Evolutionary conservation across 2,113 vertebrate species (phyloP).

Genomic region (Antigone vipio): DNA sequence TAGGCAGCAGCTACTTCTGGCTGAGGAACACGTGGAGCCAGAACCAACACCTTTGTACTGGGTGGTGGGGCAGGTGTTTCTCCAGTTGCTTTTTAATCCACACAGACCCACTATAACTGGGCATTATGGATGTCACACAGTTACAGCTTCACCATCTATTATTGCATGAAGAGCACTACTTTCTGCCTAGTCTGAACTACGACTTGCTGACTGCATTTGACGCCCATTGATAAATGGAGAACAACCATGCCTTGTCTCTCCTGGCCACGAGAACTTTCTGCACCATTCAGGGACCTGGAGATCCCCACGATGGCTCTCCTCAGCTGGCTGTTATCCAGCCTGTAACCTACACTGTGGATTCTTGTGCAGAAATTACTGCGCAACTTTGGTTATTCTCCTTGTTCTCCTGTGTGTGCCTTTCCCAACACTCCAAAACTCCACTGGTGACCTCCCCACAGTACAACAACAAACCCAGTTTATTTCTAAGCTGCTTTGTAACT

Average conservation of each 20-base stretch:
- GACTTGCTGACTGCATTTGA: not conserved
- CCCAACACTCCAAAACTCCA: not conserved
- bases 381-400: not conserved
- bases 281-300: not conserved
- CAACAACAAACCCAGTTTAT: not conserved
- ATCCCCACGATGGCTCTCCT: not conserved
- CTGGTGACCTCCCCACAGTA: not conserved
- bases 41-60: not conserved
- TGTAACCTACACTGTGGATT: not conserved
- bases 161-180: not conserved
- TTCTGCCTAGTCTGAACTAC: not conserved
- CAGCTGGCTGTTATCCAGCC: not conserved
- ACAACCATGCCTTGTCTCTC: not conserved
- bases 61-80: not conserved
- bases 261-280: not conserved
- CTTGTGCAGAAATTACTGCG: not conserved
- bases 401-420: not conserved
- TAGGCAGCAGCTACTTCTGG: not conserved
- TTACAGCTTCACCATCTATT: no score
- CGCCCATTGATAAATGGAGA: not conserved
- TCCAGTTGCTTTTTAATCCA: not conserved
- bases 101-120: not conserved
- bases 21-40: not conserved
- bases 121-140: not conserved
- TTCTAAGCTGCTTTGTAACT: not conserved